These are phyloP conservation scores for Heliconius nattereri DNA, from an alignment of 1,140 invertebrate species.

Conservation along the genomic window DNA sequence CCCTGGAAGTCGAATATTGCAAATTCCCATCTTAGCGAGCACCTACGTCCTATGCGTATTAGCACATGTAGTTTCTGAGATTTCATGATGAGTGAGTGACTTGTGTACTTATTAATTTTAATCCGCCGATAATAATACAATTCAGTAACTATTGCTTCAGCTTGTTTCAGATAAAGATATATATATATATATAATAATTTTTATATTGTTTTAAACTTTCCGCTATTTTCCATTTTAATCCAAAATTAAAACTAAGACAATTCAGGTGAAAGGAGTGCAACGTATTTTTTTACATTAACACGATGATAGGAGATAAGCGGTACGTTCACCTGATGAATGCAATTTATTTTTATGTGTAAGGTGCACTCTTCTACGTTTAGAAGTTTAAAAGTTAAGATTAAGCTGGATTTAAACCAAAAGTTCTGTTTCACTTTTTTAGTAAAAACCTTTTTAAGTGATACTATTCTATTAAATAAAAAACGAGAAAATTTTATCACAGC, in stretches of 20 bases:
- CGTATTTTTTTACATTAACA: neutral
- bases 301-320: neutral
- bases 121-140: too few relatives aligned
- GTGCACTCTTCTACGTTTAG: neutral
- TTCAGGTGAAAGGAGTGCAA: neutral
- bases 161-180: too few relatives aligned
- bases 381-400: neutral
- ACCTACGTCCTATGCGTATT: too few relatives aligned
- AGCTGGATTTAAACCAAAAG: neutral
- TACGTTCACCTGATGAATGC: neutral
- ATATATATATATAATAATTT: too few relatives aligned
- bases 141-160: too few relatives aligned
- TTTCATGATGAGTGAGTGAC: too few relatives aligned
- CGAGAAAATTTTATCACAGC: too few relatives aligned
- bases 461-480: neutral
- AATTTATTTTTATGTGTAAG: constrained; percentile 8
- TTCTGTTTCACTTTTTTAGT: neutral
- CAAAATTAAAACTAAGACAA: neutral
- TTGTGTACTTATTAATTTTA: too few relatives aligned
- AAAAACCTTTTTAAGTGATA: neutral
- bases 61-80: too few relatives aligned
- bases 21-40: too few relatives aligned
- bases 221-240: neutral
- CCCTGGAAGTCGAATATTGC: too few relatives aligned
- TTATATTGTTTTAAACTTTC: neutral